These are phyloP conservation scores for Rhinichthys osculus DNA, from an alignment of 2,797 vertebrate genomes.

Conservation along the genomic window DNA sequence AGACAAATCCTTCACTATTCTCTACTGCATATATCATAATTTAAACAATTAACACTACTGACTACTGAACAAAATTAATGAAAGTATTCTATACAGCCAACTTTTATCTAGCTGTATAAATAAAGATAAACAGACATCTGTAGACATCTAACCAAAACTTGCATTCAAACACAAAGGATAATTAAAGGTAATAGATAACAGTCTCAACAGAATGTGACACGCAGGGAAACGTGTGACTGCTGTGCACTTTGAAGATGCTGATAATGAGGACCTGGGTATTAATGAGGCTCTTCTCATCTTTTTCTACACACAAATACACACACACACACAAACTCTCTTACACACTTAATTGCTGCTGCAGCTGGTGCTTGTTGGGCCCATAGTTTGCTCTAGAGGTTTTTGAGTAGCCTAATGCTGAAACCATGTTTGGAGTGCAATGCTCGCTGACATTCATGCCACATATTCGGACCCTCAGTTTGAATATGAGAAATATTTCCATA, in stretches of 20 bases:
- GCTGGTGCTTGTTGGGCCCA: constrained; percentile 64
- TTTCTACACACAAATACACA: constrained; percentile 58
- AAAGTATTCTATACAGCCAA: background rate
- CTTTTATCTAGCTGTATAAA: constrained; percentile 55
- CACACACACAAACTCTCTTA: constrained; percentile 35
- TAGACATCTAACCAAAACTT: constrained; percentile 40
- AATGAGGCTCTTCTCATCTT: constrained; percentile 58
- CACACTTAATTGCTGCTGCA: constrained; percentile 70
- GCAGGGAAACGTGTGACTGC: constrained; percentile 56
- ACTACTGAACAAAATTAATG: background rate
- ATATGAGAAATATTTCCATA: constrained; percentile 1
- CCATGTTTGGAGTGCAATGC: constrained; percentile 17
- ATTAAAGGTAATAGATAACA: constrained; percentile 73
- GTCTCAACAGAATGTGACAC: constrained; percentile 67
- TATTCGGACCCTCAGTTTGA: constrained; percentile 2
- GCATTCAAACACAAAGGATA: constrained; percentile 59
- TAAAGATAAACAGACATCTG: constrained; percentile 25
- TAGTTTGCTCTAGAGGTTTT: constrained; percentile 59
- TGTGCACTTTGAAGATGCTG: constrained; percentile 59
- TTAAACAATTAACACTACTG: background rate
- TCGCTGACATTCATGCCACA: constrained; percentile 15
- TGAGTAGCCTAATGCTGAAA: background rate
- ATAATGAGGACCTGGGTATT: constrained; percentile 61
- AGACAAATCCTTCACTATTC: background rate
- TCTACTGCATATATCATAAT: background rate